Conservation (phyloP, 2,113 vertebrate genomes). For the Oncorhynchus masou region DNA sequence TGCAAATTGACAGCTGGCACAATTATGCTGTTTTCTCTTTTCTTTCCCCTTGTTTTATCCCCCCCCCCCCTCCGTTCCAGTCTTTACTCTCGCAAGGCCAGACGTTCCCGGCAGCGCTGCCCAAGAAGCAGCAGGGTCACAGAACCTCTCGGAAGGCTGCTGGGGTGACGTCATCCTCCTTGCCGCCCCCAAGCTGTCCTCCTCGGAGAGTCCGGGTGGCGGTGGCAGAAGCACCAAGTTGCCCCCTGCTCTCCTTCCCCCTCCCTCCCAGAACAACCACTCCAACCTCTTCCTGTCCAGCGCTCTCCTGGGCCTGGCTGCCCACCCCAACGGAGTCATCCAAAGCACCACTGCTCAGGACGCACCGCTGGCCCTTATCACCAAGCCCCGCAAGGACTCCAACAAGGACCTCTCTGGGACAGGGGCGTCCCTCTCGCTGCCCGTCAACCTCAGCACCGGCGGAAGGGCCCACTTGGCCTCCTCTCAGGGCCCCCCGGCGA, state of each 20-base stretch:
- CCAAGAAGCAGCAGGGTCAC: constrained; percentile 86
- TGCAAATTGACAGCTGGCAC: constrained; percentile 73
- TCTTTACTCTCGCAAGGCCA: constrained; percentile 82
- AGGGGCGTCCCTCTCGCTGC: constrained; percentile 73
- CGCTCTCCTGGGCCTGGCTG: constrained; percentile 86
- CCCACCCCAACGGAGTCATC: constrained; percentile 90
- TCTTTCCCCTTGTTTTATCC: constrained; percentile 26
- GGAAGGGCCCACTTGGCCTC: constrained; percentile 74
- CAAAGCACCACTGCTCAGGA: constrained; percentile 95
- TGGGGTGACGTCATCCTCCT: constrained; percentile 70
- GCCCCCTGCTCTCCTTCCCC: constrained; percentile 62
- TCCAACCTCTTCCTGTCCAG: constrained; percentile 93
- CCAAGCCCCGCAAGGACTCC: constrained; percentile 86
- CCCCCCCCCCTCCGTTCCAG: constrained; percentile 2
- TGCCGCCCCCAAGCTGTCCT: constrained; percentile 32
- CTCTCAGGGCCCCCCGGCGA: constrained; percentile 63
- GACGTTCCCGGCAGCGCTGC: constrained; percentile 84
- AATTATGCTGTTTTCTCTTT: constrained; percentile 70
- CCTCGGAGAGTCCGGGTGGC: constrained; percentile 2
- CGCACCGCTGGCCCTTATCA: constrained; percentile 91
- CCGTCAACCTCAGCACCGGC: constrained; percentile 88
- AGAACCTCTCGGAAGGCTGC: constrained; percentile 89
- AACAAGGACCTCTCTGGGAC: constrained; percentile 76
- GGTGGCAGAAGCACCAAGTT: not conserved
- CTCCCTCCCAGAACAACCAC: constrained; percentile 85